These are phyloP conservation scores for Cerceris rybyensis DNA, from an alignment of 2,888 invertebrate species.

Conservation along the genomic window DNA sequence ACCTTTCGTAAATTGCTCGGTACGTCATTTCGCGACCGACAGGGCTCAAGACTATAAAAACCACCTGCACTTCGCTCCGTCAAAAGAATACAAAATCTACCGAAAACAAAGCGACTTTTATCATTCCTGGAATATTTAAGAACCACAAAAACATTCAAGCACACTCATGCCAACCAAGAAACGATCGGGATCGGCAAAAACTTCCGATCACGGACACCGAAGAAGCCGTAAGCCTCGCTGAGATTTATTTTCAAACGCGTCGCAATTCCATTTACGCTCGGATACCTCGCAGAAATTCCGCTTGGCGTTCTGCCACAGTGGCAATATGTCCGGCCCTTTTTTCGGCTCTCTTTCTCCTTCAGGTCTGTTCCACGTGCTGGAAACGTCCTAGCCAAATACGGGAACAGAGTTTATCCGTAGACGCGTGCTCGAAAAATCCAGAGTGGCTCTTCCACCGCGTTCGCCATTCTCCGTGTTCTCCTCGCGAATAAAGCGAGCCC, in stretches of 20 bases:
- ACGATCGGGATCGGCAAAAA: conserved; percentile 34
- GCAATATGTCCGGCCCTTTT: conserved; percentile 61
- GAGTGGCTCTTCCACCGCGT: conserved; percentile 39
- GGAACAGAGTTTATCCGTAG: conserved; percentile 52
- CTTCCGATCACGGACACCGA: conserved; percentile 57
- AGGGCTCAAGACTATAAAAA: no score
- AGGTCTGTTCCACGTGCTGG: conserved; percentile 35
- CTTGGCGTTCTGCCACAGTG: conserved; percentile 63
- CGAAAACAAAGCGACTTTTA: no score
- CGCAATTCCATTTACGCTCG: conserved; percentile 78
- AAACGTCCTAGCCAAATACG: conserved; percentile 63
- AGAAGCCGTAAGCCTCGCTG: conserved; percentile 72
- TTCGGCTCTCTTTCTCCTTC: conserved; percentile 12
- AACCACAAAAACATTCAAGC: no score
- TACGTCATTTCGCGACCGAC: no score
- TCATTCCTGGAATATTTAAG: no score
- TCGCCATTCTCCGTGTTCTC: conserved; percentile 6
- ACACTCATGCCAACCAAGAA: not conserved
- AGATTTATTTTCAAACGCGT: conserved; percentile 71
- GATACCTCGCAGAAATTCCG: conserved; percentile 66
- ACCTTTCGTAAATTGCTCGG: no score
- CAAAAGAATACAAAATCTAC: no score
- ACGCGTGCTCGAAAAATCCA: conserved; percentile 55
- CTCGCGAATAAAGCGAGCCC: conserved; percentile 49
- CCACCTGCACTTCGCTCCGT: no score